A percentile compares a stretch with the other conserved stretches of the same genome.
Conservation (phyloP, 2,797 vertebrate species). For the Coluber constrictor region DNA sequence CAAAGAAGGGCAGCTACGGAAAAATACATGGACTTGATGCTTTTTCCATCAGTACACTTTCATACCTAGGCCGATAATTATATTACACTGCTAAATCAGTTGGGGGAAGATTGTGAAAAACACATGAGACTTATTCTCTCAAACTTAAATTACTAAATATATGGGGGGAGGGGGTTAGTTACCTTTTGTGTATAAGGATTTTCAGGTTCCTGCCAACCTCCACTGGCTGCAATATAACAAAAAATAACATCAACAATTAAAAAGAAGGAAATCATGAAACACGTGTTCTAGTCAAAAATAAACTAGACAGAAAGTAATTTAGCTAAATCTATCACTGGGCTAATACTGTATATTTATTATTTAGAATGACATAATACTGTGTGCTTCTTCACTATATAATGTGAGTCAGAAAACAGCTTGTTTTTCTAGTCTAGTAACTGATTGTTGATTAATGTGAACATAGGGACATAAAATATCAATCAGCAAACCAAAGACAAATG, state of each 20-base stretch:
- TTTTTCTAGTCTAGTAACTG: not conserved
- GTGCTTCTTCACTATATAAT: not conserved
- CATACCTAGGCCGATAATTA: not conserved
- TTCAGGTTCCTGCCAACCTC: constrained; percentile 98
- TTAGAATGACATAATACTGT: not conserved
- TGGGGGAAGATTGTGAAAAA: not conserved
- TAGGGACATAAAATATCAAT: not conserved
- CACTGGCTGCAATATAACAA: constrained; percentile 81
- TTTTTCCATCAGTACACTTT: not conserved
- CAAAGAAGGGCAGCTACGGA: not conserved
- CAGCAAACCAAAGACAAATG: not conserved
- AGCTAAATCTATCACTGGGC: not conserved
- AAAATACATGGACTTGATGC: not conserved
- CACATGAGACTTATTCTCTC: constrained; percentile 25
- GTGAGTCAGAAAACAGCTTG: not conserved
- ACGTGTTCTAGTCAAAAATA: not conserved
- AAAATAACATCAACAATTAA: constrained; percentile 41
- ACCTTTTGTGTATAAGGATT: constrained; percentile 92
- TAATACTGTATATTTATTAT: not conserved
- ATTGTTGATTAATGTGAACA: not conserved
- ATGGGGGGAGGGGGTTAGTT: constrained; percentile 50
- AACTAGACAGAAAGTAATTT: not conserved
- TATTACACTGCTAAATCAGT: not conserved
- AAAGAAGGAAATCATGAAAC: not conserved
- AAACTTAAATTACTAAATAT: constrained; percentile 12